Evolutionary conservation across 2,113 vertebrate genomes (phyloP).

Genomic region (Orthonyx spaldingii): DNA sequence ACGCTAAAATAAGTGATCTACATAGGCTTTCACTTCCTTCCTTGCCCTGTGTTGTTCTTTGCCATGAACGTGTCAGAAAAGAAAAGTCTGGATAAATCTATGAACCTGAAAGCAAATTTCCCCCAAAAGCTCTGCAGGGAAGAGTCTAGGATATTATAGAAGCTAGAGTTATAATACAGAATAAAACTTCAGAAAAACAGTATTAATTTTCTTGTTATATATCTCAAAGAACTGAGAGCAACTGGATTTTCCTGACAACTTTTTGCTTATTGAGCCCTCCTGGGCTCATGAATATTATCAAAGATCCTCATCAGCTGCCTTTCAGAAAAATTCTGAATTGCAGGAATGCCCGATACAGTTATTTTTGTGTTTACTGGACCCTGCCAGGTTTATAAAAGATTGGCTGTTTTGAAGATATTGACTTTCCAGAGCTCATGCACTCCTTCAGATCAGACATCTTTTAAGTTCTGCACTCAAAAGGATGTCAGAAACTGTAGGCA

Average conservation of each 20-base stretch:
- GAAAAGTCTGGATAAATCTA: background rate
- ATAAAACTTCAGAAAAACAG: background rate
- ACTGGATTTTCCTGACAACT: background rate
- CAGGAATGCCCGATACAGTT: background rate
- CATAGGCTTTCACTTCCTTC: background rate
- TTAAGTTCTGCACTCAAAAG: background rate
- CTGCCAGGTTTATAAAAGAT: background rate
- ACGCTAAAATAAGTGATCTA: background rate
- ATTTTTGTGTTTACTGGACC: background rate
- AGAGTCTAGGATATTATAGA: background rate
- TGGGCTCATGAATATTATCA: background rate
- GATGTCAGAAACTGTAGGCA: background rate
- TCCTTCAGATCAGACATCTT: background rate
- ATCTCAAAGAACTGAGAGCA: background rate
- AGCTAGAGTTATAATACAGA: background rate
- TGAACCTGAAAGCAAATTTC: background rate
- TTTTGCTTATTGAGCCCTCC: background rate
- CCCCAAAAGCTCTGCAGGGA: background rate
- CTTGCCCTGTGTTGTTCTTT: background rate
- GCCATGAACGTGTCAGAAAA: background rate
- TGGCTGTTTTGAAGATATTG: background rate
- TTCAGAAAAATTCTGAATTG: background rate
- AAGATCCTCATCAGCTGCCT: background rate
- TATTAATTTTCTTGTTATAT: background rate
- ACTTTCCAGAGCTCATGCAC: background rate